Percentiles rank a stretch among this genome's conserved stretches.
These are phyloP conservation scores for Prietella phreatophila DNA, from an alignment of 2,113 vertebrate species.

Conservation along the genomic window DNA sequence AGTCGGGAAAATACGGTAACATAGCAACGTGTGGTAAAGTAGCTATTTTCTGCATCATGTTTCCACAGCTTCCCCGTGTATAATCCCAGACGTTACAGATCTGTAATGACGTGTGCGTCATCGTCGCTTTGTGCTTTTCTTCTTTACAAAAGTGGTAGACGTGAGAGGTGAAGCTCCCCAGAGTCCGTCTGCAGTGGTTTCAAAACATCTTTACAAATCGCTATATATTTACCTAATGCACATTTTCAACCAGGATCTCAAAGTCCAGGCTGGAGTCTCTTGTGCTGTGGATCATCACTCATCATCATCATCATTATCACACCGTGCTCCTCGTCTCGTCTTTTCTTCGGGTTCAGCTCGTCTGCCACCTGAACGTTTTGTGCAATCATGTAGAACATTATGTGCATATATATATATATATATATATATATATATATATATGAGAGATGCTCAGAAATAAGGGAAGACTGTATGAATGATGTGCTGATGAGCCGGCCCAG, in stretches of 20 bases:
- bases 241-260: neutral
- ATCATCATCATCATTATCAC: neutral
- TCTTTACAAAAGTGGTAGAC: slow-evolving; percentile 35
- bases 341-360: neutral
- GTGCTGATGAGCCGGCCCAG: slow-evolving; percentile 10
- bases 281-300: neutral
- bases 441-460: neutral
- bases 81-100: neutral
- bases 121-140: slow-evolving; percentile 49
- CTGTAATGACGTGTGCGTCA: neutral
- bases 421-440: neutral
- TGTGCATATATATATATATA: slow-evolving; percentile 40
- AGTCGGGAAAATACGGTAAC: neutral
- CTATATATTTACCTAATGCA: neutral
- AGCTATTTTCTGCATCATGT: neutral
- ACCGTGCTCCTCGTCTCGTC: neutral
- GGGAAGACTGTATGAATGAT: slow-evolving; percentile 38
- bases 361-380: slow-evolving; percentile 3
- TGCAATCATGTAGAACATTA: slow-evolving; percentile 31
- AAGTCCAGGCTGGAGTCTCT: neutral
- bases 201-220: neutral
- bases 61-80: neutral
- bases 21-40: neutral
- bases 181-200: slow-evolving; percentile 27
- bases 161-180: slow-evolving; percentile 9